A percentile compares a stretch with the other conserved stretches of the same genome.
These are phyloP conservation scores for Promerops cafer DNA, from an alignment of 2,113 vertebrate genomes.

Conservation along the genomic window DNA sequence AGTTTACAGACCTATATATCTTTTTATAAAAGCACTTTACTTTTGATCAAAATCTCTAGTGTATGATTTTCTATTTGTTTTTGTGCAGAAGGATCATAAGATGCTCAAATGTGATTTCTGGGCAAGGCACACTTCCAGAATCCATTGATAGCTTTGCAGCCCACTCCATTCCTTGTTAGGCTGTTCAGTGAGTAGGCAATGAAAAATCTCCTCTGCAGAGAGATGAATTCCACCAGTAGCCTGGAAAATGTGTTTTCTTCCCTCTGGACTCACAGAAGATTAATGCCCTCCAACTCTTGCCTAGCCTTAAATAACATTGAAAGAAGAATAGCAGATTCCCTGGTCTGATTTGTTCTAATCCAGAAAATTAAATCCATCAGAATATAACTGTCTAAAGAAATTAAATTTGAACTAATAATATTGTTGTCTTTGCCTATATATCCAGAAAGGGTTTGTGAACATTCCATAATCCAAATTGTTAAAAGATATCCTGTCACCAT, in stretches of 20 bases:
- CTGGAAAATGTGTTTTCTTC: conserved; percentile 50
- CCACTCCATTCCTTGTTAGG: conserved; percentile 26
- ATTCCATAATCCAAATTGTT: not conserved
- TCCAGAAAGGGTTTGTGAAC: not conserved
- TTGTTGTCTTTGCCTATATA: not conserved
- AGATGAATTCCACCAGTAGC: conserved; percentile 52
- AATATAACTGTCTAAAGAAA: not conserved
- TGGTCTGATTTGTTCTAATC: not conserved
- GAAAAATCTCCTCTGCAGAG: conserved; percentile 52
- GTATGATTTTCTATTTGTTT: not conserved
- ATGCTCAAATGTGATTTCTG: conserved; percentile 34
- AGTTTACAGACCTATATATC: not conserved
- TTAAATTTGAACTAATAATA: not conserved
- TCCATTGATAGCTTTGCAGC: conserved; percentile 18
- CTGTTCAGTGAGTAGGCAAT: conserved; percentile 46
- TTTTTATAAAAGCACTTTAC: not conserved
- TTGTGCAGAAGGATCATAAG: not conserved
- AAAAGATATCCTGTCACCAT: not conserved
- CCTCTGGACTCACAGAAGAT: conserved; percentile 33
- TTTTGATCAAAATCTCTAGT: conserved; percentile 13
- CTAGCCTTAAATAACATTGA: conserved; percentile 38
- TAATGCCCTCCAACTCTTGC: conserved; percentile 30
- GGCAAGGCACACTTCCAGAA: conserved; percentile 20
- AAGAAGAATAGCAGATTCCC: not conserved
- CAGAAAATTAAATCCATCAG: not conserved